phyloP scores from a whole-genome alignment of 2,797 vertebrate species.

The Danio aesculapii region DNA sequence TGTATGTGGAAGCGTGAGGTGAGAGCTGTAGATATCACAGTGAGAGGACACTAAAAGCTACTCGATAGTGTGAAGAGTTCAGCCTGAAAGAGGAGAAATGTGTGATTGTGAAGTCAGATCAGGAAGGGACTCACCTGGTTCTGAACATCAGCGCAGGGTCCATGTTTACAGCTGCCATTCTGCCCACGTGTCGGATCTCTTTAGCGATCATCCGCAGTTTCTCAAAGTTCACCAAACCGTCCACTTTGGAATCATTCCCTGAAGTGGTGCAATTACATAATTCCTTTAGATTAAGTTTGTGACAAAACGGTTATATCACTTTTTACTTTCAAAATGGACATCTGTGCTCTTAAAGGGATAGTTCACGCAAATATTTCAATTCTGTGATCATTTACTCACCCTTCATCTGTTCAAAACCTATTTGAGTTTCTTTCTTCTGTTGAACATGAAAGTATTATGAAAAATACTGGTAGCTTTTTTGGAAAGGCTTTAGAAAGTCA shows the following conservation, averaged over 20 bases:
- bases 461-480: too few species aligned
- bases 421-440: too few species aligned
- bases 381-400: too few species aligned
- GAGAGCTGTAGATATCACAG: constrained; percentile 27
- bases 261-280: background rate
- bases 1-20: constrained; percentile 38
- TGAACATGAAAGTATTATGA: too few species aligned
- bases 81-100: constrained; percentile 9
- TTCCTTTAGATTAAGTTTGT: background rate
- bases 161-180: constrained; percentile 99
- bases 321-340: too few species aligned
- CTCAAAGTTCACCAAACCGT: constrained; percentile 98
- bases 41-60: constrained; percentile 39
- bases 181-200: constrained; percentile 96
- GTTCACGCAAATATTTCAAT: too few species aligned
- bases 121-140: constrained; percentile 82
- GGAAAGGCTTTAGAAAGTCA: too few species aligned
- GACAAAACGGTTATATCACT: background rate
- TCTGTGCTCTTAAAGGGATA: too few species aligned
- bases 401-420: too few species aligned
- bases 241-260: constrained; percentile 99
- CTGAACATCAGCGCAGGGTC: constrained; percentile 98
- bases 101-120: background rate
- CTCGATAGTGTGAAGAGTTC: constrained; percentile 34
- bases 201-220: constrained; percentile 99